Base-by-base conservation (phyloP, 2,113 vertebrate genomes). In the Epinephelus fuscoguttatus region DNA sequence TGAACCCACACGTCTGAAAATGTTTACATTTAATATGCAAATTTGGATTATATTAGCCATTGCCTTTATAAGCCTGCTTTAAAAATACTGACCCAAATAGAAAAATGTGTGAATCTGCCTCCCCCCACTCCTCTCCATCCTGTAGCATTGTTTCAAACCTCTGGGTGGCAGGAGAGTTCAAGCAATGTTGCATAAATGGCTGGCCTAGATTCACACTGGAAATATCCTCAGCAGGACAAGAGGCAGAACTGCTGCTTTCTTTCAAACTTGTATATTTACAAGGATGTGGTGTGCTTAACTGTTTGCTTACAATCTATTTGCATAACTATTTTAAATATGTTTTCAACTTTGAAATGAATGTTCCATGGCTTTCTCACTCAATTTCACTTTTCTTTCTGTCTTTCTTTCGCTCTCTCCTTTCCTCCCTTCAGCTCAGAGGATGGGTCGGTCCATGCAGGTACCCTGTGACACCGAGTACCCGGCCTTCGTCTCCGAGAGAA, bases 391-490 rank as follows among this genome's bases (percentile, higher is more conserved):
- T 45, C 40, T 17, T 2, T 53, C 21, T 70, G 10, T 45, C 49
- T 63, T 3, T 37, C 6, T 52, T 2, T 50, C 10, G 40, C 18
- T 30, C 37, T 13, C 25, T 33, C 11, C 56, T 17, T 19, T 7
- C 37, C 62, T 19, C n/a, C 33, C 80, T 91, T 53, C 90, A 99
- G 98, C 97, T 85, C 97, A 99, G 94, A 96, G 97, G 89, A 88
- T 96, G 40, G 93, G 96, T 85, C 97, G 97, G 59, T 95, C 96
- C 92, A 96, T 96, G 93, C 93, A 98, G 92, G 97, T 99, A 86
- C 98, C 98, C 30, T 99, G 98, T 86, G 98, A 99, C 80, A 99
- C 97, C 0, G 98, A 99, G 88, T 99, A 99, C 87, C 98, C 98
- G 47, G 98, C 98, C 14, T 99, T 99, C 79, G 95, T 99, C 90